Evolutionary conservation across 2,888 invertebrate genomes (phyloP).

Genomic region (Aphrophora alni): DNA sequence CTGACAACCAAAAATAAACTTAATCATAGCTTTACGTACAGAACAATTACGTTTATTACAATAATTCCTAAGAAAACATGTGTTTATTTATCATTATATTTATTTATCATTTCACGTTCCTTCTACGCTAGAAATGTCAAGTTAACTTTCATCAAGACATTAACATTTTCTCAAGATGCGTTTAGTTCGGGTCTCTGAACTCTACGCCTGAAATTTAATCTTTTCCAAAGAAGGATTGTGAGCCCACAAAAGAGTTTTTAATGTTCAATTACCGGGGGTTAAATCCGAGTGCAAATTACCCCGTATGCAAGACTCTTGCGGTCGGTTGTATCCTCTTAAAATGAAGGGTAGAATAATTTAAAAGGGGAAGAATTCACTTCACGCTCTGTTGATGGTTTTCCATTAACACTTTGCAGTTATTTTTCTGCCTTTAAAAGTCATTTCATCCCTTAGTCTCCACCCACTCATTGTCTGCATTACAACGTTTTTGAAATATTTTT

Average conservation of each 20-base stretch:
- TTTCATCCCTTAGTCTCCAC: background rate
- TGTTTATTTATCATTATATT: no score
- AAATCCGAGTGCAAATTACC: background rate
- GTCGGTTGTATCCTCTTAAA: constrained; percentile 2
- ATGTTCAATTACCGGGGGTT: background rate
- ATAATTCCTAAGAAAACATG: no score
- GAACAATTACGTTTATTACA: no score
- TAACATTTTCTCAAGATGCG: background rate
- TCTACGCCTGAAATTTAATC: background rate
- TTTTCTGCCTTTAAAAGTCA: background rate
- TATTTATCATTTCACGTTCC: no score
- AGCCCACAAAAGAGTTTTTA: background rate
- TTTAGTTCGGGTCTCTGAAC: background rate
- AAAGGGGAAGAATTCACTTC: background rate
- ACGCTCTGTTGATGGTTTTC: background rate
- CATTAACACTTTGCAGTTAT: background rate
- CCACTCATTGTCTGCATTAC: no score
- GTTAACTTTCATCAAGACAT: background rate
- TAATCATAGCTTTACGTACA: no score
- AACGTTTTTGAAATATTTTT: background rate
- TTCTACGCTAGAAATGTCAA: no score
- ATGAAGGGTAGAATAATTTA: background rate
- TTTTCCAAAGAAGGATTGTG: background rate
- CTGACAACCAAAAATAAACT: no score
- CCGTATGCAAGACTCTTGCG: background rate